Evolutionary conservation across 1,140 invertebrate genomes (phyloP), one percentile per base, ranked within the genome.

Genomic region (Drosophila tani): DNA sequence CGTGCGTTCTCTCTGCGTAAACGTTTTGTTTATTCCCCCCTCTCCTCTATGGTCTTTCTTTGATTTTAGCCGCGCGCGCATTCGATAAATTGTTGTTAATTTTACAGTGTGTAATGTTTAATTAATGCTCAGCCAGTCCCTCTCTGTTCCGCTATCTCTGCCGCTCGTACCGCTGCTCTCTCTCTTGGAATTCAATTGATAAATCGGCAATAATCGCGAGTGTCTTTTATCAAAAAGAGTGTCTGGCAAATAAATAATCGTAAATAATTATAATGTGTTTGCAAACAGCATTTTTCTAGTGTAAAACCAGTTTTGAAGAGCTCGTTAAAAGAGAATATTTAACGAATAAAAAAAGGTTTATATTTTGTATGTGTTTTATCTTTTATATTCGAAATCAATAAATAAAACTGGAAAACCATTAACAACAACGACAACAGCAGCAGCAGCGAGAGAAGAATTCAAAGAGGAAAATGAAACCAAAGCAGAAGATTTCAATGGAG

Each of bases 41-140:
- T 63, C 51, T 45, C 47, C 15, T 35, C 29, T n/a, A 29, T 64
- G 14, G 29, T 49, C 53, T 71, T 73, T 49, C 83, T 87, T 88
- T 87, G 84, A 87, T 87, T 84, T 82, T 75, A 90, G 84, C 84
- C 84, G 84, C 85, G 62, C 83, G 84, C 83, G 83, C 83, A 86
- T 56, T 71, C 32, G 53, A 71, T 75, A 82, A 87, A 77, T 87
- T 87, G 65, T 58, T 87, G 79, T 80, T 82, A 82, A 82, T 87
- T 86, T 81, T 58, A 79, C 74, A 67, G 75, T 76, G 70, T 79
- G 63, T 76, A 76, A 76, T 76, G 64, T 68, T 74, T 68, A 66
- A 75, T 75, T 63, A 63, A 56, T 53, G n/a, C 46, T 53, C 55
- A 24, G 35, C 14, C 65, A 32, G 40, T 27, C 40, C 35, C 35